phyloP scores from a whole-genome alignment of 2,113 vertebrate species.

The Clarias magur region DNA sequence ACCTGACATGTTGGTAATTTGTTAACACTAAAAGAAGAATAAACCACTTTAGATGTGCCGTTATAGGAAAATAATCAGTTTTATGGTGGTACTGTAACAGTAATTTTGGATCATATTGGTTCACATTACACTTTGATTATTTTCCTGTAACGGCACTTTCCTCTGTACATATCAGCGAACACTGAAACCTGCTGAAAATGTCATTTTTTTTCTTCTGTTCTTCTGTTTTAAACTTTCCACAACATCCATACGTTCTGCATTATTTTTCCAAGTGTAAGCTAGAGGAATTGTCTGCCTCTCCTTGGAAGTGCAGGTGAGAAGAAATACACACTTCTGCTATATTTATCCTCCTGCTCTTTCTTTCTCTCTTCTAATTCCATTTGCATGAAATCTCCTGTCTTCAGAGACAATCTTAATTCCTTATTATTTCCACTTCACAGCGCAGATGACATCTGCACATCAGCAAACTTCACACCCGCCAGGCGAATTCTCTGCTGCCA shows the following conservation, averaged over 20 bases:
- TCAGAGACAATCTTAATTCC: slow-evolving; percentile 77
- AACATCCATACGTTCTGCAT: slow-evolving; percentile 20
- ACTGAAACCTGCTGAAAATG: background rate
- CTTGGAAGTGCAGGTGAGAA: background rate
- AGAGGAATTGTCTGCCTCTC: slow-evolving; percentile 39
- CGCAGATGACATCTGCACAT: slow-evolving; percentile 72
- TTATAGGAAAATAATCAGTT: background rate
- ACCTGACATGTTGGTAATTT: background rate
- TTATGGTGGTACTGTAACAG: background rate
- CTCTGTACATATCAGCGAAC: background rate
- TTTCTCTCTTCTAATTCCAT: slow-evolving; percentile 68
- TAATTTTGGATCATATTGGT: background rate
- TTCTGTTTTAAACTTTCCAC: slow-evolving; percentile 50
- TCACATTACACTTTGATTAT: background rate
- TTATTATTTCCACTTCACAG: slow-evolving; percentile 77
- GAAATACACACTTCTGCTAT: background rate
- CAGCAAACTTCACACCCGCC: slow-evolving; percentile 72
- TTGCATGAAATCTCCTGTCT: slow-evolving; percentile 77
- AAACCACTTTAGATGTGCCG: background rate
- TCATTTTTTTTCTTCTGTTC: background rate
- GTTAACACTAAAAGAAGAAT: background rate
- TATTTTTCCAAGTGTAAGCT: slow-evolving; percentile 12
- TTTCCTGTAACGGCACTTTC: background rate
- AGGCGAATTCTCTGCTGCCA: slow-evolving; percentile 56
- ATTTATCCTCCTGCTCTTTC: slow-evolving; percentile 18